Evolutionary conservation across 2,797 vertebrate species (phyloP).

Genomic region (Serranus cabrilla): DNA sequence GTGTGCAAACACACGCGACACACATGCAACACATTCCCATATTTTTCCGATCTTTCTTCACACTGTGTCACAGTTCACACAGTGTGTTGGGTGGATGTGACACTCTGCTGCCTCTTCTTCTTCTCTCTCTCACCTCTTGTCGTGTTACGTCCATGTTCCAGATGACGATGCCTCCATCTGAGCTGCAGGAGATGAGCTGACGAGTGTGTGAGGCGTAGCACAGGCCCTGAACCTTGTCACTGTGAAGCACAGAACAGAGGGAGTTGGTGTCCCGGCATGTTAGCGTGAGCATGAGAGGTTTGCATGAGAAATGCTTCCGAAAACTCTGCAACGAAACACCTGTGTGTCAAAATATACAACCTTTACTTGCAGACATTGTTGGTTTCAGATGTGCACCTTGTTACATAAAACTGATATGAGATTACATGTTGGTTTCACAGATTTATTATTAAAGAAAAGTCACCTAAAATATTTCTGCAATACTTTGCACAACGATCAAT

Average conservation of each 20-base stretch:
- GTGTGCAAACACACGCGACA: background rate
- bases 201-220: slow-evolving; percentile 96
- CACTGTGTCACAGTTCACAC: background rate
- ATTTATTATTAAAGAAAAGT: background rate
- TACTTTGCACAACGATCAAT: too few relatives aligned
- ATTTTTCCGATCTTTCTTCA: background rate
- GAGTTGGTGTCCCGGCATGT: background rate
- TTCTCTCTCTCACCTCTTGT: slow-evolving; percentile 90
- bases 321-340: background rate
- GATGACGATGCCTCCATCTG: slow-evolving; percentile 95
- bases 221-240: slow-evolving; percentile 95
- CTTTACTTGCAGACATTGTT: background rate
- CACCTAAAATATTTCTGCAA: too few relatives aligned
- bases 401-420: background rate
- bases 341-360: background rate
- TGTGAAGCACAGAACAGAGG: slow-evolving; percentile 63
- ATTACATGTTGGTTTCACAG: background rate
- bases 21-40: background rate
- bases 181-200: slow-evolving; percentile 97
- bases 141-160: slow-evolving; percentile 99
- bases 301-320: background rate
- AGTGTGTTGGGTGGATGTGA: background rate
- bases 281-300: background rate
- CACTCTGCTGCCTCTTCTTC: background rate
- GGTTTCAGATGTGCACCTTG: background rate